Conservation (phyloP, 2,888 invertebrate genomes). For the Mycalesis mineus region DNA sequence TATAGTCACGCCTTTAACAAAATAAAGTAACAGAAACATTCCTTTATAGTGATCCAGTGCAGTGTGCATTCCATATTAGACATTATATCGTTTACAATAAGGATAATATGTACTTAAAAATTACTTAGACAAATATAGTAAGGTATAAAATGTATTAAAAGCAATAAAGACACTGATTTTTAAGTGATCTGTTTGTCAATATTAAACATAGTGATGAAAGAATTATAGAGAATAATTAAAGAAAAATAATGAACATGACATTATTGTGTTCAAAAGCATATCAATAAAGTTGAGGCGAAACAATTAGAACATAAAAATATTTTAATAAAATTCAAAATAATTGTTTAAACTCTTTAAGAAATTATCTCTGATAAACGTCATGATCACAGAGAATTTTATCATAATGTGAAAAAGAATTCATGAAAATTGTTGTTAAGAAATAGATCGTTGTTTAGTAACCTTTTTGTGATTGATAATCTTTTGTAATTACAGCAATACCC, state of each 20-base stretch:
- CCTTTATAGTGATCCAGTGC: constrained; percentile 18
- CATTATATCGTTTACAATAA: constrained; percentile 24
- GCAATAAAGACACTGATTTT: background rate
- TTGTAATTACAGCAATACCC: too few species aligned
- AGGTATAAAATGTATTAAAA: background rate
- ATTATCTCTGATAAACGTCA: too few species aligned
- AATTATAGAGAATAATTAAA: background rate
- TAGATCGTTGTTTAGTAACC: too few species aligned
- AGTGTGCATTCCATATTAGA: constrained; percentile 35
- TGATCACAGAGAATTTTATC: too few species aligned
- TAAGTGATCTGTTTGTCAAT: background rate
- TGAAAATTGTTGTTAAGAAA: too few species aligned
- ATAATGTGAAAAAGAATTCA: too few species aligned
- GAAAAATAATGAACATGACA: background rate
- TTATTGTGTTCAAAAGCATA: constrained; percentile 4
- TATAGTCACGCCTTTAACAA: too few species aligned
- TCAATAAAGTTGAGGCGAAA: background rate
- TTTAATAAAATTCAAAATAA: too few species aligned
- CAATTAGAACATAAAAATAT: too few species aligned
- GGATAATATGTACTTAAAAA: constrained; percentile 23
- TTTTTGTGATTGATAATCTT: too few species aligned
- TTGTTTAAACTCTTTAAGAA: too few species aligned
- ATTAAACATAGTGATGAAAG: background rate
- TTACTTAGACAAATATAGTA: background rate
- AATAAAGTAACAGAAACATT: constrained; percentile 12